Evolutionary conservation across 1,140 invertebrate species (phyloP).

Genomic region (Aphidius gifuensis): DNA sequence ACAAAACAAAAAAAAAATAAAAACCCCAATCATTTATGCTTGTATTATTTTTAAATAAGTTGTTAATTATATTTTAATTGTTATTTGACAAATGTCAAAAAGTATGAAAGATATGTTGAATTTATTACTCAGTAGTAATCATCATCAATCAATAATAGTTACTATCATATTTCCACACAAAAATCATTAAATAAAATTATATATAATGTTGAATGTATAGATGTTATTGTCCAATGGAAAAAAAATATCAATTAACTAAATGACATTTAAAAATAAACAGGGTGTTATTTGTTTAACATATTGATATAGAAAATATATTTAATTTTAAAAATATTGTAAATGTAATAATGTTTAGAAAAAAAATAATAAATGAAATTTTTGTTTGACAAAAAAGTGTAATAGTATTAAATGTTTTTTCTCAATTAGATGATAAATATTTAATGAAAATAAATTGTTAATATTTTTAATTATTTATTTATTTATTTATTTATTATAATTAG

Average conservation of each 20-base stretch:
- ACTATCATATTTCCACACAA: too few relatives aligned
- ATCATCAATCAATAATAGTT: too few relatives aligned
- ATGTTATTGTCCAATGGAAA: constrained; percentile 23
- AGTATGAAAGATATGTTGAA: neutral
- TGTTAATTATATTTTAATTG: too few relatives aligned
- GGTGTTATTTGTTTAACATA: neutral
- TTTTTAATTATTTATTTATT: neutral
- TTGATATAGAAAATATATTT: neutral
- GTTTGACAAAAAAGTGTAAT: neutral
- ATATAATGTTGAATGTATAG: constrained; percentile 25
- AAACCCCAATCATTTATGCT: too few relatives aligned
- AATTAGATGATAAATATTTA: too few relatives aligned
- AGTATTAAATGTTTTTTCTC: too few relatives aligned
- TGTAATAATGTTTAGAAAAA: neutral
- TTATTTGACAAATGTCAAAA: constrained; percentile 4
- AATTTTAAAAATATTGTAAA: neutral
- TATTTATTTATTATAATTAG: constrained; percentile 6
- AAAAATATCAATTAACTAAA: constrained; percentile 1
- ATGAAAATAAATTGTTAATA: constrained; percentile 9
- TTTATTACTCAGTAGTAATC: too few relatives aligned
- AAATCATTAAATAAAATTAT: constrained; percentile 1
- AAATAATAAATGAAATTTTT: neutral
- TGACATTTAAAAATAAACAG: neutral
- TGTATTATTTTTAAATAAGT: too few relatives aligned
- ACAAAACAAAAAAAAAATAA: too few relatives aligned